Percentiles rank a stretch among this genome's conserved stretches.
Conservation (phyloP, 2,888 invertebrate genomes). For the Drosophila imparisetae region DNA sequence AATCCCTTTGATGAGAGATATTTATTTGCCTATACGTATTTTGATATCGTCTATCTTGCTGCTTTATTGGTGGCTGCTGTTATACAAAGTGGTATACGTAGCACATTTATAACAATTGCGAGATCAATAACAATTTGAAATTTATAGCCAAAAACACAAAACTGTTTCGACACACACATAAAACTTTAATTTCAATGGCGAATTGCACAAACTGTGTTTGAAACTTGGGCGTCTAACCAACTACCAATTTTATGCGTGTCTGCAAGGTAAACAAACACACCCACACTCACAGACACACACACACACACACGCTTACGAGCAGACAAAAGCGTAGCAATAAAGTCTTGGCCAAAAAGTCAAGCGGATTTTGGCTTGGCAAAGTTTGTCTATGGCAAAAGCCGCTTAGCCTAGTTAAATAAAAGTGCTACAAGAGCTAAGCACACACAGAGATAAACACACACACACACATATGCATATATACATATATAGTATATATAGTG, state of each 20-base stretch:
- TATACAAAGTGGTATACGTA: constrained; percentile 11
- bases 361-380: constrained; percentile 73
- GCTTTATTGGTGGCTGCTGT: background rate
- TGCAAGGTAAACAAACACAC: constrained; percentile 15
- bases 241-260: constrained; percentile 41
- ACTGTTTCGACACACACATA: constrained; percentile 10
- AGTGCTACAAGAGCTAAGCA: constrained; percentile 53
- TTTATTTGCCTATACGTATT: background rate
- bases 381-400: constrained; percentile 72
- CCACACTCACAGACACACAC: background rate
- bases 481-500: background rate
- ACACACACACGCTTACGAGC: constrained; percentile 13
- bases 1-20: background rate
- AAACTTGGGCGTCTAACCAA: constrained; percentile 30
- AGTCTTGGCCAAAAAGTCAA: constrained; percentile 75
- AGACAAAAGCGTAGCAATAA: constrained; percentile 43
- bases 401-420: constrained; percentile 79
- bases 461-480: background rate
- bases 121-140: constrained; percentile 9
- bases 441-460: constrained; percentile 9
- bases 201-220: constrained; percentile 45
- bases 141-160: constrained; percentile 3
- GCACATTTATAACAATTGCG: background rate
- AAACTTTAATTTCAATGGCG: constrained; percentile 27
- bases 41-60: background rate